Conservation (phyloP, 2,113 vertebrate genomes). For the Oncorhynchus tshawytscha region DNA sequence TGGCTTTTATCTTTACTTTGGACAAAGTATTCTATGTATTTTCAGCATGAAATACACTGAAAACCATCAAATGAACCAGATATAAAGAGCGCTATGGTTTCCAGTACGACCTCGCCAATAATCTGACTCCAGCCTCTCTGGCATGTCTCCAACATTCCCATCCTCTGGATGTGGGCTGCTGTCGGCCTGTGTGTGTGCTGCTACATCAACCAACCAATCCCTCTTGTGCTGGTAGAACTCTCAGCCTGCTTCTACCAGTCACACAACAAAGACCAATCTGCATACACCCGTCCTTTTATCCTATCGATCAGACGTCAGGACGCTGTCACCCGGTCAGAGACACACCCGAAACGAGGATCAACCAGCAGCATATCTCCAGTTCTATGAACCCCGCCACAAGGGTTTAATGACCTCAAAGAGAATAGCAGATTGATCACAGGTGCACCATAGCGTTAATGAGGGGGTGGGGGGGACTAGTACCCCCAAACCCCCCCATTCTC, state of each 20-base stretch:
- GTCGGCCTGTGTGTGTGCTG: background rate
- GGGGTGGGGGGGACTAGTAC: conserved; percentile 53
- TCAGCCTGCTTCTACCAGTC: conserved; percentile 34
- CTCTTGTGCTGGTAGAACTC: background rate
- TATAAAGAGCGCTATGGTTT: conserved; percentile 4
- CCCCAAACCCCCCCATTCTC: conserved; percentile 19
- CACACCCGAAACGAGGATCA: conserved; percentile 62
- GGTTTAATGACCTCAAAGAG: conserved; percentile 75
- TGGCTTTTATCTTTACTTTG: background rate
- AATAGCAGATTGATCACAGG: conserved; percentile 78
- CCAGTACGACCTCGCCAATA: background rate
- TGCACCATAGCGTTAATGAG: conserved; percentile 73
- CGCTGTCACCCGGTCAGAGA: conserved; percentile 43
- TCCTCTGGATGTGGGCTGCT: background rate
- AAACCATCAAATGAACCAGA: background rate
- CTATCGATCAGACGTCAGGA: conserved; percentile 47
- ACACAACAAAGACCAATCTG: conserved; percentile 64
- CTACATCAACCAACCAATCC: conserved; percentile 6
- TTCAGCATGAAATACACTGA: background rate
- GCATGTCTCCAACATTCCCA: conserved; percentile 5
- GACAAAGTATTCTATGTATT: background rate
- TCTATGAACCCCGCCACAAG: conserved; percentile 31
- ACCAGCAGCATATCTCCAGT: conserved; percentile 34
- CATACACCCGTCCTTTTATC: conserved; percentile 65
- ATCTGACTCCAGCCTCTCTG: background rate